phyloP scores from a whole-genome alignment of 92 coral and sea anemone species.

The Virgularia gustaviana region DNA sequence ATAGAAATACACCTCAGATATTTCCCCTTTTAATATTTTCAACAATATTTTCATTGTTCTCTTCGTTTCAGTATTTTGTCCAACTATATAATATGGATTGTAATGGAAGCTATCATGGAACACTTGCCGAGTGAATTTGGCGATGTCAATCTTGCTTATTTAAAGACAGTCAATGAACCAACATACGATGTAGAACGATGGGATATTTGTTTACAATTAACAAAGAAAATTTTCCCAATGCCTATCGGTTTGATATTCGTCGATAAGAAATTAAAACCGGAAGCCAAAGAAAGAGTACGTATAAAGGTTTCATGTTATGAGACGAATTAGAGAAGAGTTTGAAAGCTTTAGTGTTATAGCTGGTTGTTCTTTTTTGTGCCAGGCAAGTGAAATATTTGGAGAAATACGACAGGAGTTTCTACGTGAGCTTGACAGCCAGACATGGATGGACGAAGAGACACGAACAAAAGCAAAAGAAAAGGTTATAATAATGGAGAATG shows the following conservation, averaged over 20 bases:
- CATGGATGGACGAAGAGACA: conserved; percentile 36
- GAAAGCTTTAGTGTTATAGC: too few species aligned
- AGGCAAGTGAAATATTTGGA: conserved; percentile 35
- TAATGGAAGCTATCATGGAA: conserved; percentile 5
- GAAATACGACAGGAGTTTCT: conserved; percentile 22
- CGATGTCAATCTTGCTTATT: conserved; percentile 9
- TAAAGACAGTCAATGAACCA: background rate
- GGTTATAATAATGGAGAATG: too few species aligned
- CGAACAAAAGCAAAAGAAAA: conserved; percentile 7
- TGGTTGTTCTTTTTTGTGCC: background rate
- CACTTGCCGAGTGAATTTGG: conserved; percentile 13
- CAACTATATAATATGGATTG: conserved; percentile 27
- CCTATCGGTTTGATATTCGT: conserved; percentile 26
- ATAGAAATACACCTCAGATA: background rate
- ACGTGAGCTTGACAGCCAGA: conserved; percentile 1
- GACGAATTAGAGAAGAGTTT: too few species aligned
- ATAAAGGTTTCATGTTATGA: too few species aligned
- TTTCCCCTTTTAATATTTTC: too few species aligned
- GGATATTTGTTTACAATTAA: conserved; percentile 4
- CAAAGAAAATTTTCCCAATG: conserved; percentile 26
- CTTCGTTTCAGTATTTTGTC: conserved; percentile 19
- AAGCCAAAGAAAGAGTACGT: conserved; percentile 27
- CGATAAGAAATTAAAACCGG: conserved; percentile 1
- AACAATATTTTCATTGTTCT: background rate
- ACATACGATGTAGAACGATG: conserved; percentile 28